Evolutionary conservation across 1,140 invertebrate genomes (phyloP).

Genomic region (Pseudomyrmex concolor): DNA sequence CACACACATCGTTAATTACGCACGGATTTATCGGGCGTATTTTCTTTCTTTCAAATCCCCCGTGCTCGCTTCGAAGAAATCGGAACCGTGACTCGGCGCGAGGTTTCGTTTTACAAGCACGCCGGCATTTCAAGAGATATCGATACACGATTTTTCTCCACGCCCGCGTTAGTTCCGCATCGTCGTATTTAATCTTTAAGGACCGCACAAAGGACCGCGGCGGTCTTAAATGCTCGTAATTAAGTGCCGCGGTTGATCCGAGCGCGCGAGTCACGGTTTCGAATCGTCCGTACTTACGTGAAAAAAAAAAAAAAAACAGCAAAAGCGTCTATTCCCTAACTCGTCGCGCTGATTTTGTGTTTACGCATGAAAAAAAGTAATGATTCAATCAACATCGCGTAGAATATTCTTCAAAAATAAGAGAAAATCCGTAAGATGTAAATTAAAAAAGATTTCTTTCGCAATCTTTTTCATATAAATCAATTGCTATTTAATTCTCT

Average conservation of each 20-base stretch:
- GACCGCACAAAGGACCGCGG: conserved; percentile 5
- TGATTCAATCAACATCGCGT: not conserved
- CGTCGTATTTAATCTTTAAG: conserved; percentile 7
- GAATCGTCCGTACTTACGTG: not conserved
- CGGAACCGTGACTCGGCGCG: conserved; percentile 21
- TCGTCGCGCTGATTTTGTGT: not conserved
- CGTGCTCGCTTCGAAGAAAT: not conserved
- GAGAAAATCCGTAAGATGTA: not conserved
- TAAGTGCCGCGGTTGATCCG: not conserved
- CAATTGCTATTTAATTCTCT: not conserved
- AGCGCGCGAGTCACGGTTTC: conserved; percentile 10
- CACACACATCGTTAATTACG: conserved; percentile 24
- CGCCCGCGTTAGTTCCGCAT: conserved; percentile 4
- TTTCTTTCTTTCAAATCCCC: not conserved
- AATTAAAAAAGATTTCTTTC: not conserved
- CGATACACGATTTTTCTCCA: conserved; percentile 11
- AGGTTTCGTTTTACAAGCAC: conserved; percentile 10
- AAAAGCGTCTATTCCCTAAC: conserved; percentile 10
- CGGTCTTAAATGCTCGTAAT: conserved; percentile 8
- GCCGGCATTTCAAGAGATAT: conserved; percentile 11
- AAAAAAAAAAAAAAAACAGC: not conserved
- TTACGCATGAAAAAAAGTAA: not conserved
- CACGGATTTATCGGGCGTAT: conserved; percentile 18
- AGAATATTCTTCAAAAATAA: conserved; percentile 1
- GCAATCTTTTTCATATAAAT: not conserved